Conservation (phyloP, 2,113 vertebrate species). For the Epinephelus cyanopodus region DNA sequence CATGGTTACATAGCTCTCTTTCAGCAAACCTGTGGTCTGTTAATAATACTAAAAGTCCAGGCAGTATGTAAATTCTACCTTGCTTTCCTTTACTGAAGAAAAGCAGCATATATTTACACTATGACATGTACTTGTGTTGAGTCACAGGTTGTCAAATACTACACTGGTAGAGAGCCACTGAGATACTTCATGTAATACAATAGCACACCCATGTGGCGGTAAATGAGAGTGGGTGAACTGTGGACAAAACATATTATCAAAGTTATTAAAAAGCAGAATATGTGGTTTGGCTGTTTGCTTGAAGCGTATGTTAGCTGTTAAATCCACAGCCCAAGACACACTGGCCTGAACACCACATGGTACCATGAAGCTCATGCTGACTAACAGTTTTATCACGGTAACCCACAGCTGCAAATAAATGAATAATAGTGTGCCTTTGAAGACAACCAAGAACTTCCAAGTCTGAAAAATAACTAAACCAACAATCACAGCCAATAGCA, state of each 20-base stretch:
- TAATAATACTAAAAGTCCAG: neutral
- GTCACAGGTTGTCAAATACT: conserved; percentile 6
- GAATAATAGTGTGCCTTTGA: conserved; percentile 62
- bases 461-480: conserved; percentile 48
- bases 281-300: conserved; percentile 38
- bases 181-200: conserved; percentile 44
- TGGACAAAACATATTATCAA: conserved; percentile 1
- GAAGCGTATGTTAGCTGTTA: conserved; percentile 46
- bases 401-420: conserved; percentile 65
- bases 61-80: neutral
- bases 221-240: conserved; percentile 11
- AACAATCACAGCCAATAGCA: conserved; percentile 20
- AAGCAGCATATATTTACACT: too few species aligned
- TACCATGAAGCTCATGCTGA: conserved; percentile 52
- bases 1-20: neutral
- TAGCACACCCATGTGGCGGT: conserved; percentile 73
- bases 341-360: conserved; percentile 48
- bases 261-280: conserved; percentile 22
- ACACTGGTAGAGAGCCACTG: neutral
- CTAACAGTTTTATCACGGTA: conserved; percentile 48
- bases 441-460: conserved; percentile 52
- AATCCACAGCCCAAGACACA: conserved; percentile 19
- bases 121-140: too few species aligned
- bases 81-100: neutral
- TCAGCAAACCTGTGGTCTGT: neutral